Percentiles rank a stretch among this genome's conserved stretches.
phyloP scores from a whole-genome alignment of 2,888 invertebrate species.

The Alentia gelatinosa region DNA sequence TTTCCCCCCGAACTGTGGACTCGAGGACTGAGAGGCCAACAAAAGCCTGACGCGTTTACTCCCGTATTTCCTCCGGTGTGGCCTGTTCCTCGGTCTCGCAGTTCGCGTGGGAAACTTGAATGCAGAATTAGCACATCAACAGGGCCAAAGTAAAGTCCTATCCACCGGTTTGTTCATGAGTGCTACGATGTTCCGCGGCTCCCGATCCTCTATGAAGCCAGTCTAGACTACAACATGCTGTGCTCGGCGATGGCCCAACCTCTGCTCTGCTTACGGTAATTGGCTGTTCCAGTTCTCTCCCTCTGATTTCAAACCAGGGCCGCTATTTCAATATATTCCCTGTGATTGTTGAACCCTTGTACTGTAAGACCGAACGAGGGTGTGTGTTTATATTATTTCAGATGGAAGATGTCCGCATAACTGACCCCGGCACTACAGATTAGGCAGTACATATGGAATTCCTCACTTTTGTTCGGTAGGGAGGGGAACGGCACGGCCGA shows the following conservation, averaged over 20 bases:
- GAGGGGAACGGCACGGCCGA: not conserved
- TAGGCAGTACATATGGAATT: not conserved
- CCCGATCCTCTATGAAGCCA: not conserved
- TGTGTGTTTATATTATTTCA: too few relatives aligned
- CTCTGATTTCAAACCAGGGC: not conserved
- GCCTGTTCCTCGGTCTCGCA: not conserved
- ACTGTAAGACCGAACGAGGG: not conserved
- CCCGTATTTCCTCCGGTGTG: not conserved
- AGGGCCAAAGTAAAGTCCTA: not conserved
- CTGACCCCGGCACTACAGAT: not conserved
- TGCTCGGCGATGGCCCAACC: not conserved
- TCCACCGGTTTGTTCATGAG: not conserved
- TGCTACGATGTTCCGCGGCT: not conserved
- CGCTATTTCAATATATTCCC: not conserved
- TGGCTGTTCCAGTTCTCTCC: not conserved
- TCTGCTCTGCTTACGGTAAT: constrained; percentile 47
- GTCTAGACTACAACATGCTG: not conserved
- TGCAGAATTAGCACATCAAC: not conserved
- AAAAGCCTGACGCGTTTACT: not conserved
- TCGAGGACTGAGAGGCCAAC: not conserved
- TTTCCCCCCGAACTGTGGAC: constrained; percentile 25
- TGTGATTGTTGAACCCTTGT: not conserved
- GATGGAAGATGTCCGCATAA: too few relatives aligned
- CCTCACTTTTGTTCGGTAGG: not conserved
- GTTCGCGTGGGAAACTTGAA: not conserved